phyloP scores from a whole-genome alignment of 2,888 invertebrate species.

The Antheraea assamensis region DNA sequence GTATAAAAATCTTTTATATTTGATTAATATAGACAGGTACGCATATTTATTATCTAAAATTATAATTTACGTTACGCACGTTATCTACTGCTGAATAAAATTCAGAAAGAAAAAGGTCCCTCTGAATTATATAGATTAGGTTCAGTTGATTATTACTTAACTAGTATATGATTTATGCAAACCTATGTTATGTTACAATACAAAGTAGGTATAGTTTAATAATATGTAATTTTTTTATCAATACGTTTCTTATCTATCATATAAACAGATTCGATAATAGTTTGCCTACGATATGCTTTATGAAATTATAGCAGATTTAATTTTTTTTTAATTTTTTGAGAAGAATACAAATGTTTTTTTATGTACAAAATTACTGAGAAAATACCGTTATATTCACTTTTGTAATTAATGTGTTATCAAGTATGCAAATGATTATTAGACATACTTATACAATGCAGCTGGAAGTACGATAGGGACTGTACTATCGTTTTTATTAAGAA shows the following conservation, averaged over 20 bases:
- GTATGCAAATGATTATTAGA: background rate
- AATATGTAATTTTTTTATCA: background rate
- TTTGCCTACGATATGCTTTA: background rate
- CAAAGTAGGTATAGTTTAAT: background rate
- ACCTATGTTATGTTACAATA: background rate
- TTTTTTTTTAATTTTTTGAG: background rate
- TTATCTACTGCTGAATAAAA: constrained; percentile 10
- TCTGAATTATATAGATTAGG: background rate
- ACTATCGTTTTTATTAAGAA: background rate
- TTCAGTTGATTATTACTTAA: background rate
- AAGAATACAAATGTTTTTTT: background rate
- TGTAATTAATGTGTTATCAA: background rate
- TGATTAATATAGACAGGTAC: constrained; percentile 37
- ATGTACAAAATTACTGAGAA: background rate
- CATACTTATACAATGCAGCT: background rate
- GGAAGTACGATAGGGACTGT: background rate
- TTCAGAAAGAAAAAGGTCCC: constrained; percentile 1
- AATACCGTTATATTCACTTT: background rate
- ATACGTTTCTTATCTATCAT: too few relatives aligned
- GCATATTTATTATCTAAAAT: constrained; percentile 7
- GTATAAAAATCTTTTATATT: constrained; percentile 36
- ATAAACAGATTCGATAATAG: background rate
- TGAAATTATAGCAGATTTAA: background rate
- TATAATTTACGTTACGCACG: background rate
- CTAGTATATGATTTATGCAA: background rate